Conservation (phyloP, 2,797 vertebrate genomes). For the Takifugu ocellatus region DNA sequence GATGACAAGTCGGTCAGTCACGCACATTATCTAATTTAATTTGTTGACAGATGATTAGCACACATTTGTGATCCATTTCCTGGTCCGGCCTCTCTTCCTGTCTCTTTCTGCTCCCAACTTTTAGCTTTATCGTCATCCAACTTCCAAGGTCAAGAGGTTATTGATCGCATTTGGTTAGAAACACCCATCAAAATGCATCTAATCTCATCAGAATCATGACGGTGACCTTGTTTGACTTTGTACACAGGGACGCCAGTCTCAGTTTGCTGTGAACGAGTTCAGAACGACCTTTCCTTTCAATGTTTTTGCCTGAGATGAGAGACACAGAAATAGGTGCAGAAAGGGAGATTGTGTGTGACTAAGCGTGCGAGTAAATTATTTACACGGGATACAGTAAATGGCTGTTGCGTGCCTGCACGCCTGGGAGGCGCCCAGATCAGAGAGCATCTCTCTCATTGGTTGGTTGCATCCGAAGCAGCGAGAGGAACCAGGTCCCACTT, state of each 20-base stretch:
- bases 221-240: conserved; percentile 71
- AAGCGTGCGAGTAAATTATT: conserved; percentile 76
- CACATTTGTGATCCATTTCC: conserved; percentile 17
- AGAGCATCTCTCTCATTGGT: conserved; percentile 53
- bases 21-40: conserved; percentile 24
- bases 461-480: conserved; percentile 29
- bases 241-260: neutral
- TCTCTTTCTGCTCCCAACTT: conserved; percentile 1
- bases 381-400: conserved; percentile 64
- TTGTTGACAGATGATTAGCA: conserved; percentile 8
- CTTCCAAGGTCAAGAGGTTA: neutral
- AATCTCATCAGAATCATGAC: conserved; percentile 49
- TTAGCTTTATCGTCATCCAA: conserved; percentile 5
- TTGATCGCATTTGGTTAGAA: conserved; percentile 29
- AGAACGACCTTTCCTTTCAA: conserved; percentile 21
- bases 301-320: conserved; percentile 14
- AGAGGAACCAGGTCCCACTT: conserved; percentile 37
- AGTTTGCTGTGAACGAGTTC: neutral
- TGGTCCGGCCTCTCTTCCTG: neutral
- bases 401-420: conserved; percentile 57
- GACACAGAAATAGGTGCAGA: neutral
- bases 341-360: conserved; percentile 32
- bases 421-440: conserved; percentile 17
- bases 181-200: conserved; percentile 25
- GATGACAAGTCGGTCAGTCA: conserved; percentile 19